These are phyloP conservation scores for Ectobius pallidus DNA, from an alignment of 2,888 invertebrate species.

Conservation along the genomic window DNA sequence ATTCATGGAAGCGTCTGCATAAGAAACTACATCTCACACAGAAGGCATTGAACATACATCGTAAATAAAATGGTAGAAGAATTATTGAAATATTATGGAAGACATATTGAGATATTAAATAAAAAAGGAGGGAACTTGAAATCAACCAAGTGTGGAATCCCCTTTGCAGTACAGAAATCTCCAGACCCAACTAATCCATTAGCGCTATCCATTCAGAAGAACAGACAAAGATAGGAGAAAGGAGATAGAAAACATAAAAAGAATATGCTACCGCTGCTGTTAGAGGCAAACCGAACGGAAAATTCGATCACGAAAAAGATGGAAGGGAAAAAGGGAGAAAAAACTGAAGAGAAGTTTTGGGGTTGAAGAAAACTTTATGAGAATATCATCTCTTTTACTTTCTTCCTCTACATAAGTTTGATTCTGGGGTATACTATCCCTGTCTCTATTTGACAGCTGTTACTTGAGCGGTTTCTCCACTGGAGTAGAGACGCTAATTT, in stretches of 20 bases:
- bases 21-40: too few species aligned
- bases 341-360: neutral
- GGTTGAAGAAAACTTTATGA: neutral
- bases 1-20: too few species aligned
- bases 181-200: constrained; percentile 31
- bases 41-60: too few species aligned
- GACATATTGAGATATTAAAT: neutral
- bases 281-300: constrained; percentile 37
- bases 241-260: neutral
- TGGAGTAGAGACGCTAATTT: constrained; percentile 38
- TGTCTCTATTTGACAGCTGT: constrained; percentile 37
- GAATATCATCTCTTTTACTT: too few species aligned
- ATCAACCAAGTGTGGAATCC: constrained; percentile 13
- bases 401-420: too few species aligned
- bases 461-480: constrained; percentile 16
- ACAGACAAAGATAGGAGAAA: constrained; percentile 17
- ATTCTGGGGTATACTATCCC: too few species aligned
- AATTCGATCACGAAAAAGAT: constrained; percentile 33
- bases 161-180: neutral
- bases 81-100: constrained; percentile 1
- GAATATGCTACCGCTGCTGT: neutral
- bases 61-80: neutral
- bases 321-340: neutral
- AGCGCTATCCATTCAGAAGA: constrained; percentile 31
- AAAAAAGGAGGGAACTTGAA: neutral